Conservation (phyloP, 2,113 vertebrate species). For the Clinocottus analis region DNA sequence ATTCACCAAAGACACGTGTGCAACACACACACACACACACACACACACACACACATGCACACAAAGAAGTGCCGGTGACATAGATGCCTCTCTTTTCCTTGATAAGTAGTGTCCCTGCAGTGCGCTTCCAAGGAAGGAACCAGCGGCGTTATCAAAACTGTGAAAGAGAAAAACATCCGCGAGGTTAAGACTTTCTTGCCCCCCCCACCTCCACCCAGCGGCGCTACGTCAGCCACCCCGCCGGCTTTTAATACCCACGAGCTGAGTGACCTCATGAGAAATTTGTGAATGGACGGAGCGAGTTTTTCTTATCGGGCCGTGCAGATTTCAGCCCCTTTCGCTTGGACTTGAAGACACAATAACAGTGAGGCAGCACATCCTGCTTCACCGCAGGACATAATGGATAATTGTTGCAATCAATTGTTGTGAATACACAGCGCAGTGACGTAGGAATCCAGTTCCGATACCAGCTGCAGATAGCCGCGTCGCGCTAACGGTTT, state of each 20-base stretch:
- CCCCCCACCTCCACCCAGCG: no score
- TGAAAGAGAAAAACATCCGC: constrained; percentile 76
- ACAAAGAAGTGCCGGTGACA: constrained; percentile 33
- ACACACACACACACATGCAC: not conserved
- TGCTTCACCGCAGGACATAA: constrained; percentile 63
- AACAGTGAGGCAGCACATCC: constrained; percentile 75
- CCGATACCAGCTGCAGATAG: constrained; percentile 72
- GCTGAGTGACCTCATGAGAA: constrained; percentile 73
- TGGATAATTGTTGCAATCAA: constrained; percentile 62
- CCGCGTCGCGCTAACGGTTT: constrained; percentile 5
- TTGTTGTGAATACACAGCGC: constrained; percentile 45
- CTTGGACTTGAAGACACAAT: constrained; percentile 66
- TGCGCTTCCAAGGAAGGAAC: constrained; percentile 61
- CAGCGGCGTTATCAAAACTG: constrained; percentile 57
- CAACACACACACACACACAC: no score
- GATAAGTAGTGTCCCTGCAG: constrained; percentile 27
- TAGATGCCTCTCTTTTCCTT: constrained; percentile 51
- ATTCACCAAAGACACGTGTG: constrained; percentile 53
- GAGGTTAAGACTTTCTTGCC: constrained; percentile 13
- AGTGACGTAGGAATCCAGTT: constrained; percentile 52
- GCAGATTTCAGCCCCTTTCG: constrained; percentile 55
- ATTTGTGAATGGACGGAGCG: constrained; percentile 71
- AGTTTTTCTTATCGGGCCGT: constrained; percentile 60
- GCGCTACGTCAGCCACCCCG: constrained; percentile 2
- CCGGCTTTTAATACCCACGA: constrained; percentile 71